These are phyloP conservation scores for Sphaeridia pumilis DNA, from an alignment of 2,888 invertebrate genomes.

Conservation along the genomic window DNA sequence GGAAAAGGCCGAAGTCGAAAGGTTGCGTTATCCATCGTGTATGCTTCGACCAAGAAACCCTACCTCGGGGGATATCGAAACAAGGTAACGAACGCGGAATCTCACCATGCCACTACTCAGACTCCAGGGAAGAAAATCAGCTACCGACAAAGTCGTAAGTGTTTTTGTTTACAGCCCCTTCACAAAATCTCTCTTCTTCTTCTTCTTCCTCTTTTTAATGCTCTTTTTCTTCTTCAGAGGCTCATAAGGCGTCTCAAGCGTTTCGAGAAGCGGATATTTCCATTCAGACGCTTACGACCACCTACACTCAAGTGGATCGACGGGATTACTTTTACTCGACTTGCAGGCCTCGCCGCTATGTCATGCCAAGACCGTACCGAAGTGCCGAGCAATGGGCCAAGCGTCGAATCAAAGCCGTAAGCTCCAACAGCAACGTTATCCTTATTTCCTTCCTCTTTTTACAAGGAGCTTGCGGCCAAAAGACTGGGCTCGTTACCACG, in stretches of 20 bases:
- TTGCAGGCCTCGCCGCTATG: constrained; percentile 12
- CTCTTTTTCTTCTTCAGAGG: not conserved
- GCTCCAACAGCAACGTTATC: not conserved
- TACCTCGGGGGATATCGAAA: constrained; percentile 71
- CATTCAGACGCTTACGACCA: constrained; percentile 21
- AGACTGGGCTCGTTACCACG: too few relatives aligned
- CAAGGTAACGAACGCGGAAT: constrained; percentile 55
- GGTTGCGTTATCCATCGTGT: too few relatives aligned
- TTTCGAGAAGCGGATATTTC: constrained; percentile 15
- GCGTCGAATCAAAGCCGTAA: constrained; percentile 18
- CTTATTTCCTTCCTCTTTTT: too few relatives aligned
- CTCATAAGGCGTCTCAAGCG: constrained; percentile 4
- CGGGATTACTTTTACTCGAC: constrained; percentile 22
- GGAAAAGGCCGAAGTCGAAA: too few relatives aligned
- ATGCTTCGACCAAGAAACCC: constrained; percentile 56
- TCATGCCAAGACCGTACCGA: constrained; percentile 18
- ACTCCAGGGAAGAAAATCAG: constrained; percentile 39
- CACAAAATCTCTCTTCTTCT: not conserved
- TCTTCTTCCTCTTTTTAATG: not conserved
- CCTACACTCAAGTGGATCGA: constrained; percentile 30
- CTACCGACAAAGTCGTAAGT: constrained; percentile 7
- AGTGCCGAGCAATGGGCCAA: constrained; percentile 16
- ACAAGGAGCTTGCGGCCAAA: too few relatives aligned
- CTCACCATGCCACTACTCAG: constrained; percentile 71
- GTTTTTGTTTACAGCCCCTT: not conserved